Percentiles rank a stretch among this genome's conserved stretches.
Evolutionary conservation across 1,140 invertebrate species (phyloP).

Genomic region (Tigriopus japonicus): DNA sequence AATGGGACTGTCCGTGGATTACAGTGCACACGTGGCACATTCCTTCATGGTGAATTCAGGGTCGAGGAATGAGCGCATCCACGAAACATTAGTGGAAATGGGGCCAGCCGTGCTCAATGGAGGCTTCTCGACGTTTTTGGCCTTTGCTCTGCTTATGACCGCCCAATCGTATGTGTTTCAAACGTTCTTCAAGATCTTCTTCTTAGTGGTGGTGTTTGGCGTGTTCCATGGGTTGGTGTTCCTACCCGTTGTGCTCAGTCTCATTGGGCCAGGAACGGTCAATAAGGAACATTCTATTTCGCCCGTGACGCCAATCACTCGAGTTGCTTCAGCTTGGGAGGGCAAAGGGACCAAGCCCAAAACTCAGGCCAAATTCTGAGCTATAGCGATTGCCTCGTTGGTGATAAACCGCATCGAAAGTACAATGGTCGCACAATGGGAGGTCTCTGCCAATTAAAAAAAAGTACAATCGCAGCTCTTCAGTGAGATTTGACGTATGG

Average conservation of each 20-base stretch:
- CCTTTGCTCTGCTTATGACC: slow-evolving; percentile 30
- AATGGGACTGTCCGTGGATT: slow-evolving; percentile 36
- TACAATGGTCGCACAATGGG: too few relatives aligned
- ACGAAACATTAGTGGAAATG: slow-evolving; percentile 26
- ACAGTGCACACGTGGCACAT: slow-evolving; percentile 36
- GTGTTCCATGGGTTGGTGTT: slow-evolving; percentile 36
- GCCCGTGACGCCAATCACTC: too few relatives aligned
- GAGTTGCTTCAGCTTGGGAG: too few relatives aligned
- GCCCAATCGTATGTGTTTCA: slow-evolving; percentile 31
- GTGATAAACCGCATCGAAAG: too few relatives aligned
- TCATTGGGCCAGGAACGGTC: slow-evolving; percentile 26
- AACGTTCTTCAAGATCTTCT: slow-evolving; percentile 40
- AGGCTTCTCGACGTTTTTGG: slow-evolving; percentile 32
- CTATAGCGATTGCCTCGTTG: too few relatives aligned
- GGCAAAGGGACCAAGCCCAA: too few relatives aligned
- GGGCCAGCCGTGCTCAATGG: slow-evolving; percentile 34
- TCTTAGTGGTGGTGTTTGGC: slow-evolving; percentile 36
- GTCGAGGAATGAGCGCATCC: slow-evolving; percentile 28
- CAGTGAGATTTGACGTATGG: too few relatives aligned
- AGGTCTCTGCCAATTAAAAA: too few relatives aligned
- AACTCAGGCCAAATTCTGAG: too few relatives aligned
- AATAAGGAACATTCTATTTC: slow-evolving; percentile 19
- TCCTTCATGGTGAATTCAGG: slow-evolving; percentile 29
- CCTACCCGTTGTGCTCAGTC: slow-evolving; percentile 34
- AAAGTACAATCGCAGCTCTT: too few relatives aligned